phyloP scores from a whole-genome alignment of 2,888 invertebrate genomes.

The Capitulum mitella region DNA sequence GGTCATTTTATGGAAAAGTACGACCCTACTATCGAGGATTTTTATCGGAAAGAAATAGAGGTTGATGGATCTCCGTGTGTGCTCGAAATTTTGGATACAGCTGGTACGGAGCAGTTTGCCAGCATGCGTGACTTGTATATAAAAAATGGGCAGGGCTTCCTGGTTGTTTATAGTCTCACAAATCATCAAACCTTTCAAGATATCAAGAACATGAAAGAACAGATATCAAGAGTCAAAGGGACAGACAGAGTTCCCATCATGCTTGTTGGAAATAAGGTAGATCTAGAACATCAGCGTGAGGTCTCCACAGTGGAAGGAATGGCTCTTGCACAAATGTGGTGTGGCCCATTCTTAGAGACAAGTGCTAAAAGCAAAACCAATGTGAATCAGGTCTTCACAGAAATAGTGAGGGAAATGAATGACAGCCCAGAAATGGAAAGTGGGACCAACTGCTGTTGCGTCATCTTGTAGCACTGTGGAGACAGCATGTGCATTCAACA shows the following conservation, averaged over 20 bases:
- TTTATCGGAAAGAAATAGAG: slow-evolving; percentile 99
- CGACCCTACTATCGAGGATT: slow-evolving; percentile 99
- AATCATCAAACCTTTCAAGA: slow-evolving; percentile 99
- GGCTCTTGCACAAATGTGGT: slow-evolving; percentile 87
- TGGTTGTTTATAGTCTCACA: slow-evolving; percentile 95
- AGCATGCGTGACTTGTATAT: slow-evolving; percentile 99
- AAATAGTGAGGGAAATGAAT: slow-evolving; percentile 99
- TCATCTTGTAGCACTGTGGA: neutral
- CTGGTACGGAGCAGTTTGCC: slow-evolving; percentile 98
- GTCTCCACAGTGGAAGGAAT: slow-evolving; percentile 84
- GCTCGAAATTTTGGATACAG: slow-evolving; percentile 97
- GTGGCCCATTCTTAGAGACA: slow-evolving; percentile 89
- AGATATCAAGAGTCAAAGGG: slow-evolving; percentile 94
- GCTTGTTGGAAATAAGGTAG: slow-evolving; percentile 97
- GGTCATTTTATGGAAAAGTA: slow-evolving; percentile 99
- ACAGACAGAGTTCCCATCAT: slow-evolving; percentile 93
- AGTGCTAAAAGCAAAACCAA: slow-evolving; percentile 56
- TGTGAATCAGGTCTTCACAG: slow-evolving; percentile 99
- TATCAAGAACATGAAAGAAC: slow-evolving; percentile 96
- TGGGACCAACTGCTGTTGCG: slow-evolving; percentile 31
- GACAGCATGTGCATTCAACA: no score
- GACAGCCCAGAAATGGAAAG: slow-evolving; percentile 63
- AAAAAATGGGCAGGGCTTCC: slow-evolving; percentile 98
- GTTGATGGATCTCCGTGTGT: slow-evolving; percentile 98
- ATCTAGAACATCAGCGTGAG: slow-evolving; percentile 96